Base-by-base conservation (phyloP, 2,113 vertebrate genomes). In the Oxyruncus cristatus region DNA sequence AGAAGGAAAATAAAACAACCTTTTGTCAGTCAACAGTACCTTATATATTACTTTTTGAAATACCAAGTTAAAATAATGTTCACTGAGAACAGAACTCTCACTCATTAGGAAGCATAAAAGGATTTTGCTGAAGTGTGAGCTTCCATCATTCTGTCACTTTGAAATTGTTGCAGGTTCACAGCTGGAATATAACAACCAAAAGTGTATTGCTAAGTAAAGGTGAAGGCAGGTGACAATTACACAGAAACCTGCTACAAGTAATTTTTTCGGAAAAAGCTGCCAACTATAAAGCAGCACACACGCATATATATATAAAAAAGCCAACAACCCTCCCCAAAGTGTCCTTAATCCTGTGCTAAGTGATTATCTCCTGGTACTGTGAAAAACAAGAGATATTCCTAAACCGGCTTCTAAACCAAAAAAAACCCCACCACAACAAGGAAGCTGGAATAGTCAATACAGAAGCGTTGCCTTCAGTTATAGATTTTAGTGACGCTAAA, bases 101-200 rank as follows among this genome's bases (percentile, higher is more conserved):
- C 79, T 90, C 66, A 81, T 89, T 84, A 91, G 47, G 78, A 89
- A 88, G 19, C 52, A 77, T 88, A 88, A 96, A 94, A 95, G 52
- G 39, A 94, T 95, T 93, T 87, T 86, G 24, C 55, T 63, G 42
- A 94, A 88, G 73, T 93, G 77, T 0, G 17, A 88, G 37, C 50
- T 95, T 96, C 83, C 50, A 88, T 95, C 83, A 88, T 86, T 95
- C 72, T 94, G 81, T 74, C 89, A 86, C 35, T 66, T 59, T 50
- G 47, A 95, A 95, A 95, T 86, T 92, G 39, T 76, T 95, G 23
- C n/a, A 74, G 55, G 65, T 79, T 91, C 81, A 88, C 67, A 92
- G 68, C 50, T 89, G 86, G 70, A 63, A 61, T 93, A n/a, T 30
- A 88, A 30, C 44, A 85, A 62, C 23, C 39, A 27, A 35, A 59